Conservation (phyloP, 2,797 vertebrate genomes). For the Phalloptychus januarius region DNA sequence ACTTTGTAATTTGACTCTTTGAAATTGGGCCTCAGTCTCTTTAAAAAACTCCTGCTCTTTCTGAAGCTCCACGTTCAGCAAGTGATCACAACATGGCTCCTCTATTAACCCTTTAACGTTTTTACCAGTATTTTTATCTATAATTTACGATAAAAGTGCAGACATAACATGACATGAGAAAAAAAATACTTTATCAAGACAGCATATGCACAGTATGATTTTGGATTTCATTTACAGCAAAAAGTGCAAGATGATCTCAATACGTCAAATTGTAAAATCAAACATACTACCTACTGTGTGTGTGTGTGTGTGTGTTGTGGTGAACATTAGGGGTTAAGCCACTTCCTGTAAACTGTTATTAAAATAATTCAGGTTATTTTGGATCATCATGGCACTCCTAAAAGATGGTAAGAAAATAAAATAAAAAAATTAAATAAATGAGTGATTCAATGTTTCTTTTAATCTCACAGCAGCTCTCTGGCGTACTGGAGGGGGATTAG, state of each 20-base stretch:
- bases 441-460: slow-evolving; percentile 39
- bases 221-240: background rate
- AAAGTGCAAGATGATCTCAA: background rate
- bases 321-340: slow-evolving; percentile 2
- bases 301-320: background rate
- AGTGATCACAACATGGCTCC: no score
- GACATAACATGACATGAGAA: background rate
- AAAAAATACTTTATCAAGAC: background rate
- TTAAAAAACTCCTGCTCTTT: no score
- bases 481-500: slow-evolving; percentile 60
- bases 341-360: slow-evolving; percentile 10
- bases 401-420: slow-evolving; percentile 21
- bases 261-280: background rate
- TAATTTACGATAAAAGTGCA: background rate
- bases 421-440: slow-evolving; percentile 16
- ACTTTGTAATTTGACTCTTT: no score
- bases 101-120: no score
- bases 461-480: slow-evolving; percentile 36
- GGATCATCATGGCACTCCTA: slow-evolving; percentile 47
- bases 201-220: background rate
- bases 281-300: background rate
- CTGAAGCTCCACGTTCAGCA: no score
- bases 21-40: no score
- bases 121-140: background rate
- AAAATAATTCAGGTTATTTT: slow-evolving; percentile 11